These are phyloP conservation scores for Bradypodion ventrale DNA, from an alignment of 2,797 vertebrate species.

Conservation along the genomic window DNA sequence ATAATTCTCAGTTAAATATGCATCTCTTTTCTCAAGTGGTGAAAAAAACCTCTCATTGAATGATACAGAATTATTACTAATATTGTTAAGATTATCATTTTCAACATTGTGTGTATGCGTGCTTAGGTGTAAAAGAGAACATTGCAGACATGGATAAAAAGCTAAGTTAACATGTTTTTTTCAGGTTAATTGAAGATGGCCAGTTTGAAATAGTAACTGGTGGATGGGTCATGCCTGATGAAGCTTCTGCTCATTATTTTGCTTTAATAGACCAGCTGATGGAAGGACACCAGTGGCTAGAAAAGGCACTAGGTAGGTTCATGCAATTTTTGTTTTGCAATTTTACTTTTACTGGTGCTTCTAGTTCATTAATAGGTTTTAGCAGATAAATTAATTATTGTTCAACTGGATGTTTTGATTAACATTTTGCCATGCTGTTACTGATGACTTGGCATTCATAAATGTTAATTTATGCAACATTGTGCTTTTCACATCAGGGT, in stretches of 20 bases:
- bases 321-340: not conserved
- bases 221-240: constrained; percentile 95
- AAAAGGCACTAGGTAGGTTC: constrained; percentile 83
- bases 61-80: not conserved
- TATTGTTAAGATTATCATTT: not conserved
- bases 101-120: not conserved
- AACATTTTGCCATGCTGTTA: not conserved
- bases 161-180: constrained; percentile 41
- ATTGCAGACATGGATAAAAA: constrained; percentile 39
- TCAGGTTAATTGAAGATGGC: constrained; percentile 83
- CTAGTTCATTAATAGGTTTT: not conserved
- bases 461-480: not conserved
- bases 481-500: not conserved
- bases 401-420: not conserved
- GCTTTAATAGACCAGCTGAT: constrained; percentile 89
- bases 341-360: not conserved
- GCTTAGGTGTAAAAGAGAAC: not conserved
- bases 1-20: not conserved
- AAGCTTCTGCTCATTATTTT: constrained; percentile 90
- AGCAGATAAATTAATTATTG: not conserved
- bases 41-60: not conserved
- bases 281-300: constrained; percentile 94
- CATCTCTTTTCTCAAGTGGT: not conserved
- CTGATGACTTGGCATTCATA: not conserved
- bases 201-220: constrained; percentile 92